Evolutionary conservation across 1,140 invertebrate species (phyloP).

Genomic region (Vanessa tameamea): DNA sequence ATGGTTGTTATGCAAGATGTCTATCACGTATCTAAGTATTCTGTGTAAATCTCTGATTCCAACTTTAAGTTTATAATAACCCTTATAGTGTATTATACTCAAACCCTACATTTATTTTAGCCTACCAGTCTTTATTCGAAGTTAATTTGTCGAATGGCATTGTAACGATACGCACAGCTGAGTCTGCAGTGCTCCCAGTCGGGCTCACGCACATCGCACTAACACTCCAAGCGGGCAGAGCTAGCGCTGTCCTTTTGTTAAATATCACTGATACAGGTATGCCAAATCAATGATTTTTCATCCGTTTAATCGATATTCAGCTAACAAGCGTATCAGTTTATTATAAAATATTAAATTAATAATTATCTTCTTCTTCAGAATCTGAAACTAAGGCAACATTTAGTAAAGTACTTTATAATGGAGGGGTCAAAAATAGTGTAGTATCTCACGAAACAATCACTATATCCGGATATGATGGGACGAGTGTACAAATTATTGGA

Average conservation of each 20-base stretch:
- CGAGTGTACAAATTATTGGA: constrained; percentile 47
- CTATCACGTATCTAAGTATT: too few species aligned
- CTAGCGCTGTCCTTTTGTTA: constrained; percentile 44
- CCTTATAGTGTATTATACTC: too few species aligned
- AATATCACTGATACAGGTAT: not conserved
- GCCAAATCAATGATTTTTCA: too few species aligned
- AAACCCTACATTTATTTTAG: constrained; percentile 28
- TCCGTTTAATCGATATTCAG: too few species aligned
- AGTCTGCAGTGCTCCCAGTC: constrained; percentile 28
- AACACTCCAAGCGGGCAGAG: constrained; percentile 43
- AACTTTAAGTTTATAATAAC: too few species aligned
- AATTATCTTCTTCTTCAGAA: not conserved
- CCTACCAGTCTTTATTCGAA: constrained; percentile 43
- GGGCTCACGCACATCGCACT: constrained; percentile 39
- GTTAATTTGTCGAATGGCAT: constrained; percentile 34
- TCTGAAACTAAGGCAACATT: constrained; percentile 38
- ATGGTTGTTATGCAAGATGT: too few species aligned
- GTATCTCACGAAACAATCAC: constrained; percentile 55
- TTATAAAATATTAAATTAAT: not conserved
- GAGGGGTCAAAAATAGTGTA: constrained; percentile 38
- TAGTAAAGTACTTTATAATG: constrained; percentile 54
- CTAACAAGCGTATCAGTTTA: too few species aligned
- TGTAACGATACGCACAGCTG: constrained; percentile 36
- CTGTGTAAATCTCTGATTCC: too few species aligned
- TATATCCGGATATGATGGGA: constrained; percentile 43